Evolutionary conservation across 30 jellyfish, hydroid and myxozoan genomes (phyloP).

Genomic region (Cassiopea xamachana): DNA sequence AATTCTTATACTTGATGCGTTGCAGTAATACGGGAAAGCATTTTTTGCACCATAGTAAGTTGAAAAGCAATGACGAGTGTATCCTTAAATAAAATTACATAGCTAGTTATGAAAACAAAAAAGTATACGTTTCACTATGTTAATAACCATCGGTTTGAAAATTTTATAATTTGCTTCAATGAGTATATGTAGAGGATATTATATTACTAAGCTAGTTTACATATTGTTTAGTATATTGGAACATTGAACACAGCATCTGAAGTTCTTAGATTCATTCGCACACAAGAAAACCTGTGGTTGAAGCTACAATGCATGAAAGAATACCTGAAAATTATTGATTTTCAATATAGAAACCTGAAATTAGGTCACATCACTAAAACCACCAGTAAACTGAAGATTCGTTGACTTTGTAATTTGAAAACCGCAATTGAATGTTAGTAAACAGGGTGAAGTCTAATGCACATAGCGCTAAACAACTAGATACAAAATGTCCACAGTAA

Average conservation of each 20-base stretch:
- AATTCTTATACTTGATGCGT: too few relatives aligned
- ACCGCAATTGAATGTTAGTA: neutral
- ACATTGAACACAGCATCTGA: neutral
- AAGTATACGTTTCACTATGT: too few relatives aligned
- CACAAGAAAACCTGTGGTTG: neutral
- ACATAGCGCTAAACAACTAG: neutral
- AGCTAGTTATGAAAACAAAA: too few relatives aligned
- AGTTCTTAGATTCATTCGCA: neutral
- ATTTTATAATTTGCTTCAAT: too few relatives aligned
- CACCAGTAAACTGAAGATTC: neutral
- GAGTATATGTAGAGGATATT: too few relatives aligned
- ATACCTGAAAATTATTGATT: neutral
- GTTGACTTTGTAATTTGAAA: neutral
- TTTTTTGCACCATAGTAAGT: too few relatives aligned
- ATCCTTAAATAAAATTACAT: too few relatives aligned
- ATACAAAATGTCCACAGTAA: neutral
- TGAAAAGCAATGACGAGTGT: too few relatives aligned
- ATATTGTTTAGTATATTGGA: too few relatives aligned
- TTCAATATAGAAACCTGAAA: neutral
- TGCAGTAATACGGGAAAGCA: too few relatives aligned
- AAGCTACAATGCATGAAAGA: neutral
- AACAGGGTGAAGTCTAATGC: neutral
- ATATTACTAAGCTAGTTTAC: too few relatives aligned
- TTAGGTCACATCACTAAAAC: neutral
- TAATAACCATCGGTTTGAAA: too few relatives aligned